Evolutionary conservation across 2,797 vertebrate species (phyloP), one percentile per base, ranked within the genome.

Genomic region (Sciaenops ocellatus): DNA sequence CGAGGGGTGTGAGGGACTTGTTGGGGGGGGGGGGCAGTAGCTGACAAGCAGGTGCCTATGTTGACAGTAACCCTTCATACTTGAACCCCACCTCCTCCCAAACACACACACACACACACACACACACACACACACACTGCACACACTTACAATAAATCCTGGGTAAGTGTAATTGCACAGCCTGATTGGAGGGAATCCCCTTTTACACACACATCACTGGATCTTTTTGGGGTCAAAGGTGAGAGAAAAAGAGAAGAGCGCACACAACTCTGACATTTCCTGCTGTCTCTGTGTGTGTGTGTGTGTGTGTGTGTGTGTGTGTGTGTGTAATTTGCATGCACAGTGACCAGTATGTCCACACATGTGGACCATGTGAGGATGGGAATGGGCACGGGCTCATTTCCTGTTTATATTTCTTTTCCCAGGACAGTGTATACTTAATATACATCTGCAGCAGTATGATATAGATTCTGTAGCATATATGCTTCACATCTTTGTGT

Each of bases 31-130:
- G 87, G 76, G 60, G 76, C 80, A 85, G 88, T 83, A 77, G 85
- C 75, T 87, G 85, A 92, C 90, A 91, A 89, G 91, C 96, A 97
- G 96, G 96, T 97, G 95, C 84, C 88, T 92, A 73, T 80, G 92
- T 78, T 28, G 63, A 93, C 85, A 93, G 92, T 90, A 87, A 87
- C 87, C 90, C 83, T 87, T 87, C 89, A 85, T 73, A 79, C 76
- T 84, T 89, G 78, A 90, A 87, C 84, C 69, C 75, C 79, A 78
- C 76, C 69, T 62, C 55, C 44, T 55, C 51, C 61, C 60, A 68
- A 62, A 85, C 56, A 26, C 85, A 20, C 78, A 9, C 75, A 13
- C 78, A 15, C 60, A 42, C 56, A 61, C 54, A 34, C 54, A 24
- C 69, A 59, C 67, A 24, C 69, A 59, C 67, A 81, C 84, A 79